Conservation (phyloP, 1,140 invertebrate genomes). For the Medauroidea extradentata region DNA sequence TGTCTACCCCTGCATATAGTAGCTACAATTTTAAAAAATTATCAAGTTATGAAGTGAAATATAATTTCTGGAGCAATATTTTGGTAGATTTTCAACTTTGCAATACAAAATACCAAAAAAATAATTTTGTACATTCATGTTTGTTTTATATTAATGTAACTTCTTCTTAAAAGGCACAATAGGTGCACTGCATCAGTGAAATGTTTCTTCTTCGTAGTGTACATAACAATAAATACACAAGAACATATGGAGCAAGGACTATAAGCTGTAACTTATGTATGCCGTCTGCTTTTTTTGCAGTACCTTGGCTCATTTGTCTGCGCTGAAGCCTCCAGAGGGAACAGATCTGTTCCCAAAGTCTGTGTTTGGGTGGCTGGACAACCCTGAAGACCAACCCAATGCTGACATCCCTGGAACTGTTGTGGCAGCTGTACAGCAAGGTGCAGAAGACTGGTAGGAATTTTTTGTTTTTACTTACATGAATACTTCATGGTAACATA, state of each 20-base stretch:
- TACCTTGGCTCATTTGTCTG: constrained; percentile 55
- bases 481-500: no score
- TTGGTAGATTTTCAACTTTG: no score
- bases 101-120: no score
- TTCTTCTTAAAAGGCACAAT: neutral
- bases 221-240: neutral
- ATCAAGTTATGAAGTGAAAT: no score
- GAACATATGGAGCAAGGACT: neutral
- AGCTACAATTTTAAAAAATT: no score
- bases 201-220: neutral
- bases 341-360: constrained; percentile 63
- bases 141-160: neutral
- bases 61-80: no score
- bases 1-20: no score
- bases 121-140: no score
- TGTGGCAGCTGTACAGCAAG: constrained; percentile 61
- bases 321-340: constrained; percentile 53
- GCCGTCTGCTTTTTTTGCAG: constrained; percentile 43
- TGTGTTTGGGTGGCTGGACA: constrained; percentile 60
- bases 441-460: constrained; percentile 64
- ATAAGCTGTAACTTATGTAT: neutral
- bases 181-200: neutral
- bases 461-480: no score
- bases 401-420: constrained; percentile 56
- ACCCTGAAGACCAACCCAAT: constrained; percentile 42